Percentiles rank a stretch among this genome's conserved stretches.
These are phyloP conservation scores for Peribatodes rhomboidaria DNA, from an alignment of 2,888 invertebrate genomes.

Conservation along the genomic window DNA sequence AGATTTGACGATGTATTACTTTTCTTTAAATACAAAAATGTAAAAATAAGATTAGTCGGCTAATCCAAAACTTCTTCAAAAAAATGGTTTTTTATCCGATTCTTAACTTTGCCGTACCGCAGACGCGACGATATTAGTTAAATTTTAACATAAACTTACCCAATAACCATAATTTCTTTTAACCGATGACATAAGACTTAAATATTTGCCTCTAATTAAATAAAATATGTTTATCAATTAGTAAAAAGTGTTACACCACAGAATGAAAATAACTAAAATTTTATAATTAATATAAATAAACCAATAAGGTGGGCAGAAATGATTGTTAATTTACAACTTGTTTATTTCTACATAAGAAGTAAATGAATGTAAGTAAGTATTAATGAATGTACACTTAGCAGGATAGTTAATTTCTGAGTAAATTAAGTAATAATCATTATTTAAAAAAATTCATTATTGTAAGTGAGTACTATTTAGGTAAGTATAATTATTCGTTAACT, in stretches of 20 bases:
- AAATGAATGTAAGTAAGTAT: too few relatives aligned
- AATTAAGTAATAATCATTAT: conserved; percentile 6
- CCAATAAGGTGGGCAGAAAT: conserved; percentile 3
- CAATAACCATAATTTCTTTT: background rate
- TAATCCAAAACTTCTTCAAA: too few relatives aligned
- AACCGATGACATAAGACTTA: conserved; percentile 1
- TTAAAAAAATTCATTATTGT: background rate
- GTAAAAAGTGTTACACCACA: background rate
- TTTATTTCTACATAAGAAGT: conserved; percentile 24
- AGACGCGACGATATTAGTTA: too few relatives aligned
- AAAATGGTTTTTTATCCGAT: too few relatives aligned
- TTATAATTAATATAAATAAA: conserved; percentile 21
- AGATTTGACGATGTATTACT: too few relatives aligned
- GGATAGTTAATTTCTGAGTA: background rate
- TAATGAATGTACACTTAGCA: background rate
- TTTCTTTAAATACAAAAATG: too few relatives aligned
- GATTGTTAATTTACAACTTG: conserved; percentile 23
- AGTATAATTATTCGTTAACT: background rate
- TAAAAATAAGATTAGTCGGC: too few relatives aligned
- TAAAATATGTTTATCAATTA: background rate
- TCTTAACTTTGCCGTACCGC: too few relatives aligned
- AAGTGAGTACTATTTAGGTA: background rate
- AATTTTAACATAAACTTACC: background rate
- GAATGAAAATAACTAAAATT: conserved; percentile 12
- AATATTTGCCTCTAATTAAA: background rate